These are phyloP conservation scores for Epistrophe eligans DNA, from an alignment of 2,888 invertebrate genomes.

Conservation along the genomic window DNA sequence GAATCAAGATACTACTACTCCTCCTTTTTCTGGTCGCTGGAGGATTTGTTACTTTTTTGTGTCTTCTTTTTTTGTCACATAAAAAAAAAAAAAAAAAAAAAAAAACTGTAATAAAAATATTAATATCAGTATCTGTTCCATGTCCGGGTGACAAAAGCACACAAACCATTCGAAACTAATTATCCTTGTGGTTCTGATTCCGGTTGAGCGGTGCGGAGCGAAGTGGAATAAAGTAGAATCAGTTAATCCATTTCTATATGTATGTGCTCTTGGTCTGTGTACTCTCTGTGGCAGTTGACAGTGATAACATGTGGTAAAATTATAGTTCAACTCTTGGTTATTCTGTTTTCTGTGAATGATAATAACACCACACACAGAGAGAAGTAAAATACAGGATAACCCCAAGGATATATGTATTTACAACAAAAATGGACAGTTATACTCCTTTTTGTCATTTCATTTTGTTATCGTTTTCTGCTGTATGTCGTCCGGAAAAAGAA, in stretches of 20 bases:
- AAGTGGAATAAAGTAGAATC: not conserved
- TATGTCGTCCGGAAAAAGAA: not conserved
- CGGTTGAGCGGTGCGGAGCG: not conserved
- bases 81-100: not conserved
- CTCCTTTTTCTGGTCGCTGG: slow-evolving; percentile 55
- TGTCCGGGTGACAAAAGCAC: slow-evolving; percentile 61
- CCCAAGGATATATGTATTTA: slow-evolving; percentile 3
- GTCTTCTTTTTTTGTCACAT: not conserved
- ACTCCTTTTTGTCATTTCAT: slow-evolving; percentile 50
- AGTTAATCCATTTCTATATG: slow-evolving; percentile 34
- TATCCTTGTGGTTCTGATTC: slow-evolving; percentile 48
- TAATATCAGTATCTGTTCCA: slow-evolving; percentile 65
- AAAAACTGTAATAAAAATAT: slow-evolving; percentile 62
- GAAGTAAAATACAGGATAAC: slow-evolving; percentile 8
- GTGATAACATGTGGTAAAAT: slow-evolving; percentile 49
- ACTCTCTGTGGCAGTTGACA: slow-evolving; percentile 38
- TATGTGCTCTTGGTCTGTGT: not conserved
- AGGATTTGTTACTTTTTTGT: slow-evolving; percentile 19
- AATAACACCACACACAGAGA: not conserved
- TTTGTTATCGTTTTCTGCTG: slow-evolving; percentile 33
- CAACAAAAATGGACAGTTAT: slow-evolving; percentile 46
- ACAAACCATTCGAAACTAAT: slow-evolving; percentile 70
- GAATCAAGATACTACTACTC: slow-evolving; percentile 17
- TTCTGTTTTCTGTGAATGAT: slow-evolving; percentile 32
- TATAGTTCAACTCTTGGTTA: slow-evolving; percentile 28